Evolutionary conservation across 2,888 invertebrate species (phyloP).

Genomic region (Thecophora atra): DNA sequence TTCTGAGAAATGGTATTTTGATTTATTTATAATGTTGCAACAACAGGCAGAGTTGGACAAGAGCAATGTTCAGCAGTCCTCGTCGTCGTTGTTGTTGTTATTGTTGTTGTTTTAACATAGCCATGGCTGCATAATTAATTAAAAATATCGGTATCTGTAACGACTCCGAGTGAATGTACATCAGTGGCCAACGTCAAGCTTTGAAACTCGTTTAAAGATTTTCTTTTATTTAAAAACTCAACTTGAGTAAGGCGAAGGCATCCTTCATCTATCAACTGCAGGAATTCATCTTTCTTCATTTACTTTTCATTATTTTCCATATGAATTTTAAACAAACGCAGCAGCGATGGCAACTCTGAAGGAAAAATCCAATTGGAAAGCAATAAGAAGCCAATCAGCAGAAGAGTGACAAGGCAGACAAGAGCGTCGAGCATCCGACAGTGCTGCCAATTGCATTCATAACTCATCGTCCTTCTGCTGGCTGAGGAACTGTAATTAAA

Average conservation of each 20-base stretch:
- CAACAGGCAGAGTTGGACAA: slow-evolving; percentile 58
- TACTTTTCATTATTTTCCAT: no score
- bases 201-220: neutral
- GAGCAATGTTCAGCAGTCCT: no score
- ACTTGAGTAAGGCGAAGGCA: no score
- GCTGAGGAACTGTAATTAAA: slow-evolving; percentile 56
- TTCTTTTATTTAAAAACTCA: slow-evolving; percentile 12
- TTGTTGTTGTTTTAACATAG: neutral
- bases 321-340: neutral
- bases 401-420: neutral
- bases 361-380: neutral
- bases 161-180: neutral
- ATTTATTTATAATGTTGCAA: slow-evolving; percentile 62
- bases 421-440: neutral
- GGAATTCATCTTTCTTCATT: no score
- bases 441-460: slow-evolving; percentile 24
- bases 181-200: neutral
- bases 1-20: slow-evolving; percentile 62
- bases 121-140: slow-evolving; percentile 27
- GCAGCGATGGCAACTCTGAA: neutral
- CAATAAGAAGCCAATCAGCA: neutral
- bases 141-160: slow-evolving; percentile 16
- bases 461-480: slow-evolving; percentile 14
- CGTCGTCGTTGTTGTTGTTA: neutral
- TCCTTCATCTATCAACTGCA: no score